These are phyloP conservation scores for Eclectus roratus DNA, from an alignment of 2,113 vertebrate genomes.

Conservation along the genomic window DNA sequence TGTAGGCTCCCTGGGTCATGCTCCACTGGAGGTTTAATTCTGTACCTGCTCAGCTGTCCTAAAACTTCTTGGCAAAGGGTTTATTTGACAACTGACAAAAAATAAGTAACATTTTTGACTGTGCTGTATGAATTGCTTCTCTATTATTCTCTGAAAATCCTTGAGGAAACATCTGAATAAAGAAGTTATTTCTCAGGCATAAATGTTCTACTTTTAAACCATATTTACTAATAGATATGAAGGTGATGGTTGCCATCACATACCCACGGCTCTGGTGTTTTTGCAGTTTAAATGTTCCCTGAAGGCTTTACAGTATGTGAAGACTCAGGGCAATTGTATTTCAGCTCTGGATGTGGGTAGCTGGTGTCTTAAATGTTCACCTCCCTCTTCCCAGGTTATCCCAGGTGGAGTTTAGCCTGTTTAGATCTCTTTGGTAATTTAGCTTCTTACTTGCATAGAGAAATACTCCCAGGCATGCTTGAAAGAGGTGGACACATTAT, in stretches of 20 bases:
- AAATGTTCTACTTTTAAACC: not conserved
- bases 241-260: not conserved
- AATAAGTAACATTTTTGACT: not conserved
- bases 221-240: not conserved
- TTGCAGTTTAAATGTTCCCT: not conserved
- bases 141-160: not conserved
- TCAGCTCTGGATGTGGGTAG: not conserved
- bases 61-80: not conserved
- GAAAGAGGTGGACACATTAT: not conserved
- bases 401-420: not conserved
- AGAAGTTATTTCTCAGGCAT: not conserved
- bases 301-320: not conserved
- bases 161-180: not conserved
- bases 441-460: not conserved
- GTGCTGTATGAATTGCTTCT: not conserved
- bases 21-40: not conserved
- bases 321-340: not conserved
- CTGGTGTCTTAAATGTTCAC: not conserved
- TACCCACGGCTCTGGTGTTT: not conserved
- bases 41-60: not conserved
- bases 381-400: not conserved
- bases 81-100: slow-evolving; percentile 4
- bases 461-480: not conserved
- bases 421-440: not conserved
- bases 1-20: not conserved